Evolutionary conservation across 1,140 invertebrate species (phyloP), one percentile per base, ranked within the genome.

Genomic region (Pseudoatta argentina): DNA sequence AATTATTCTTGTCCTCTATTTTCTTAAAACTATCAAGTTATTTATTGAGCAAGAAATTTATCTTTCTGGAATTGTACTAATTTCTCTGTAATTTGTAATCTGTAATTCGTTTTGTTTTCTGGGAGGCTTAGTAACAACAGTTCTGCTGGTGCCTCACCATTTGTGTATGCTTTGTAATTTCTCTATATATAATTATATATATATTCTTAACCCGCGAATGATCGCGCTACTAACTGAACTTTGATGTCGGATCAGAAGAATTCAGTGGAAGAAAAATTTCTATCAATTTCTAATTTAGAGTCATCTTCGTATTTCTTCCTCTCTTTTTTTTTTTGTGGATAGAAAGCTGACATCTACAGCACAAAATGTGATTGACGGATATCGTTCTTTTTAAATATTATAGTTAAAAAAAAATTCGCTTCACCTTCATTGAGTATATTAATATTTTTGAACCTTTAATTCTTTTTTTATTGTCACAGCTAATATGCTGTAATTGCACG

Each of bases 321-420:
- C 27, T 30, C 3, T 30, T 30, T 10, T n/a, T 10, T n/a, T 63
- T 77, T 44, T 10, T 30, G 27, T 39, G 59, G 12, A 73, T 73
- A 16, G 18, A 39, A 18, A 61, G 44, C 51, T 78, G 78, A 83
- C 63, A 87, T 63, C 14, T 82, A 10, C 6, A 39, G n/a, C 66
- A 83, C 18, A 87, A 39, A 61, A 71, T 53, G 53, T 87, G 72
- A 63, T 59, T 59, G 24, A 77, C 34, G 48, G 14, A 1, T 21
- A 77, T 57, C 3, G 4, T 44, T 44, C 48, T 44, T 10, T 24
- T n/a, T 12, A 16, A 75, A 27, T n/a, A n/a, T n/a, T n/a, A n/a
- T 39, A 63, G 18, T 2, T n/a, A 39, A 39, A 21, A 67, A 18
- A 66, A 8, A n/a, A 67, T 67, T 8, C 6, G 64, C 64, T 67